Conservation (phyloP, 2,888 invertebrate species). For the Boloria selene region DNA sequence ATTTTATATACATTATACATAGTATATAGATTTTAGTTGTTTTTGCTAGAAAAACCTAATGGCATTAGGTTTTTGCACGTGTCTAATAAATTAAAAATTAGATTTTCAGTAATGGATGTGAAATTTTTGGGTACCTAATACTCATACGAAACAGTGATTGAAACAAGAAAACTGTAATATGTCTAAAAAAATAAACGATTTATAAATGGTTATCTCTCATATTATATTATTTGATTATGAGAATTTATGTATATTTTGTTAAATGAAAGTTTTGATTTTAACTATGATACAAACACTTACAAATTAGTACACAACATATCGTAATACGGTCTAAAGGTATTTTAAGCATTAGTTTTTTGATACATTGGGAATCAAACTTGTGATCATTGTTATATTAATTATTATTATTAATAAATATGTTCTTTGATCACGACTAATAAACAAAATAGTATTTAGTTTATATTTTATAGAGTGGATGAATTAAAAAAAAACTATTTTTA, state of each 20-base stretch:
- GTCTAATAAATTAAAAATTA: not conserved
- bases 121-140: too few species aligned
- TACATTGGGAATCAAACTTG: too few species aligned
- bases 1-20: not conserved
- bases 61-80: too few species aligned
- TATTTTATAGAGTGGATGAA: too few species aligned
- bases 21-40: not conserved
- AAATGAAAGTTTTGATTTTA: not conserved
- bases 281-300: not conserved
- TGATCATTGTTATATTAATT: too few species aligned
- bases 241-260: not conserved
- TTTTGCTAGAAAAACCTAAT: not conserved
- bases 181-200: too few species aligned
- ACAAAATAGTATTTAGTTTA: not conserved
- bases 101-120: too few species aligned
- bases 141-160: too few species aligned
- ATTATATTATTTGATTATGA: not conserved
- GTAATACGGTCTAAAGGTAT: constrained; percentile 14
- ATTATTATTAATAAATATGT: too few species aligned
- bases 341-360: not conserved
- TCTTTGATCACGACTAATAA: too few species aligned
- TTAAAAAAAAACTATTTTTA: not conserved
- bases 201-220: too few species aligned
- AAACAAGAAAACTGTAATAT: too few species aligned
- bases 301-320: not conserved